Evolutionary conservation across 2,797 vertebrate genomes (phyloP).

Genomic region (Kryptopterus vitreolus): DNA sequence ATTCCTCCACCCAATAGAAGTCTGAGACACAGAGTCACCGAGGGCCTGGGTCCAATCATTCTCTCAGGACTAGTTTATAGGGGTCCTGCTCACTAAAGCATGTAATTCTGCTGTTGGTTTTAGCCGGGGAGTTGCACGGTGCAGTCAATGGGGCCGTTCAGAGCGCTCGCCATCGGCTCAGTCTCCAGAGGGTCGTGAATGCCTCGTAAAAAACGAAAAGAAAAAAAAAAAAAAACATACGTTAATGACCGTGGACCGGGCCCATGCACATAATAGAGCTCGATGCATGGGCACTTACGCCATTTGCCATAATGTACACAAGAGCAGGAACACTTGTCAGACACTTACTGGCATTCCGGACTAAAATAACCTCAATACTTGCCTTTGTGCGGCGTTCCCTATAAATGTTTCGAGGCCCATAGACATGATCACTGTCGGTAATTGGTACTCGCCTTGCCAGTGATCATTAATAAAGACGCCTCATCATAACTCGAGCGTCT

Average conservation of each 20-base stretch:
- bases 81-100: slow-evolving; percentile 66
- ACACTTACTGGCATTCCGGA: slow-evolving; percentile 29
- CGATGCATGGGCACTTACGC: slow-evolving; percentile 45
- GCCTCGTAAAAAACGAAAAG: slow-evolving; percentile 72
- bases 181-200: slow-evolving; percentile 63
- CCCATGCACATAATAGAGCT: slow-evolving; percentile 48
- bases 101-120: slow-evolving; percentile 74
- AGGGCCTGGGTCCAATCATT: slow-evolving; percentile 50
- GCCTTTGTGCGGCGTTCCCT: neutral
- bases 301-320: slow-evolving; percentile 40
- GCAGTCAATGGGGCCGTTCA: slow-evolving; percentile 71
- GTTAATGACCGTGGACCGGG: slow-evolving; percentile 65
- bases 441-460: neutral
- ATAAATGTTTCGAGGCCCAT: neutral
- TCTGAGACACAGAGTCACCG: slow-evolving; percentile 47
- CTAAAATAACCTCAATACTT: slow-evolving; percentile 5
- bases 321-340: slow-evolving; percentile 31
- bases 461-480: neutral
- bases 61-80: slow-evolving; percentile 66
- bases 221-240: too few relatives aligned
- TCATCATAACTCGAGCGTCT: slow-evolving; percentile 6
- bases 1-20: neutral
- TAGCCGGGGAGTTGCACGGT: slow-evolving; percentile 63
- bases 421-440: neutral
- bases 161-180: slow-evolving; percentile 63